Percentiles rank a stretch among this genome's conserved stretches.
phyloP scores from a whole-genome alignment of 1,140 invertebrate genomes.

The Leptonema lineaticorne region DNA sequence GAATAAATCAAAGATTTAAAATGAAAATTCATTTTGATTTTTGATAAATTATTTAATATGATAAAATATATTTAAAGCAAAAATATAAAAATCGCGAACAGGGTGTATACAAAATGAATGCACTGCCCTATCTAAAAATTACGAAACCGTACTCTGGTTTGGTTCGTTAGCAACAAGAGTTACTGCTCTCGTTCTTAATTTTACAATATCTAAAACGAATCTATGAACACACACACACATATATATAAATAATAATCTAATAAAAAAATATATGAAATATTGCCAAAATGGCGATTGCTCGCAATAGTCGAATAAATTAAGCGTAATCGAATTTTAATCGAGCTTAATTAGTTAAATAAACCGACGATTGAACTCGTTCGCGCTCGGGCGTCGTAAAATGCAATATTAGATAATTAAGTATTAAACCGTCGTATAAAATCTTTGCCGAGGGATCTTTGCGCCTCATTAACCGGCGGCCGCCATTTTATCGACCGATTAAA shows the following conservation, averaged over 20 bases:
- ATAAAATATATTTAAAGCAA: too few relatives aligned
- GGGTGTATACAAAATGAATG: not conserved
- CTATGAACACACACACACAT: not conserved
- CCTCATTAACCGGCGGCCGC: not conserved
- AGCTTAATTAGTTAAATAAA: not conserved
- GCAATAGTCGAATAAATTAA: not conserved
- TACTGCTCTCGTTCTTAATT: not conserved
- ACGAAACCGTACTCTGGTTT: not conserved
- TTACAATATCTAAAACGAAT: not conserved
- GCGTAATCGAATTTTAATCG: not conserved
- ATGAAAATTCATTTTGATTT: too few relatives aligned
- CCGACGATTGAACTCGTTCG: too few relatives aligned
- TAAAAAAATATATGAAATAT: not conserved
- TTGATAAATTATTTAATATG: too few relatives aligned
- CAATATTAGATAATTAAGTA: not conserved
- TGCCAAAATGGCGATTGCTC: too few relatives aligned
- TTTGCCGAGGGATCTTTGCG: not conserved
- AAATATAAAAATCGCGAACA: not conserved
- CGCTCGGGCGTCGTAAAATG: too few relatives aligned
- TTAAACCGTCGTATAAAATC: not conserved
- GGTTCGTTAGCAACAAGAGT: conserved; percentile 5
- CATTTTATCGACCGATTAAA: not conserved
- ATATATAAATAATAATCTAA: not conserved
- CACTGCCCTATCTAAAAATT: not conserved
- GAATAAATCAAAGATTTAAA: too few relatives aligned